Evolutionary conservation across 2,113 vertebrate genomes (phyloP), one percentile per base, ranked within the genome.

Genomic region (Cisticola juncidis): DNA sequence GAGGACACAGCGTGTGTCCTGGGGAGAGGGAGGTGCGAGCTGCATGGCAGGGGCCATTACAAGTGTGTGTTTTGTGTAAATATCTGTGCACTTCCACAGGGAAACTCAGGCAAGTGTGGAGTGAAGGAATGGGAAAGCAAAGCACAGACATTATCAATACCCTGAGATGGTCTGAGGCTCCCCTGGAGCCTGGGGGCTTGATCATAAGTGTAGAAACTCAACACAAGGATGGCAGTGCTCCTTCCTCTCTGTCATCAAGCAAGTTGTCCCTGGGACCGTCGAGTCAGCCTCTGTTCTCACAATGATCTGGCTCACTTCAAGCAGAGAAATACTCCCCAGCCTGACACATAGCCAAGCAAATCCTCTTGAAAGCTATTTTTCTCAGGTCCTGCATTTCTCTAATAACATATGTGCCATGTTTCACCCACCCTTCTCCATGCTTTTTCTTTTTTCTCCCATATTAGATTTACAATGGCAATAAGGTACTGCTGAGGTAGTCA

Each of bases 381-480:
- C 68, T 78, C 42, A 51, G 51, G 50, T 66, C 19, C 47, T 70
- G 54, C 10, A 58, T 88, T 92, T 92, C 65, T 81, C 29, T 81
- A 44, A 36, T 47, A 90, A 83, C 15, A 10, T 31, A 35, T 31
- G 17, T 88, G 56, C 88, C 68, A 51, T 74, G 71, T 90, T 93
- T 94, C 60, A 66, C 71, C 16, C 38, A 81, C 18, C 5, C 19
- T 81, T 82, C 42, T 66, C 62, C 56, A 42, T 0, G 14, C 6
- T 70, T 93, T 93, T 95, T 69, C 6, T 73, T 90, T 93, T 96
- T 88, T 73, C 50, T 92, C 58, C 29, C 5, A 12, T 82, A 54
- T 62, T 81, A 91, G 57, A 81, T 58, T 92, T 92, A 65, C 53
- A 58, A 22, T 44, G 33, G 35, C 45, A 93, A 90, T 24, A 78